These are phyloP conservation scores for Parauchenoglanis ngamensis DNA, from an alignment of 2,797 vertebrate genomes.

Conservation along the genomic window DNA sequence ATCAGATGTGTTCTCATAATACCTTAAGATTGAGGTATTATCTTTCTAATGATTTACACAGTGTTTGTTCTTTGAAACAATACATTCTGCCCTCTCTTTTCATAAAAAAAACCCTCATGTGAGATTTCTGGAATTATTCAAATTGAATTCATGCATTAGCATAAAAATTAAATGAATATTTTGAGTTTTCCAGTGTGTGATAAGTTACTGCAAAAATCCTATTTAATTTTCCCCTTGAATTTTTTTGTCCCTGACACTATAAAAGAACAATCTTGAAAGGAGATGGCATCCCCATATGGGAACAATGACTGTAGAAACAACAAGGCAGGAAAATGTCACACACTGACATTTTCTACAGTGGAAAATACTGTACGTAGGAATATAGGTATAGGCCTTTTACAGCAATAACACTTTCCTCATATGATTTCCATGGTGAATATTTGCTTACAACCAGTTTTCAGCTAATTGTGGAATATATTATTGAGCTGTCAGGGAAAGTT, in stretches of 20 bases:
- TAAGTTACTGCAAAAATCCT: constrained; percentile 29
- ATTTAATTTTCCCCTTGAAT: constrained; percentile 18
- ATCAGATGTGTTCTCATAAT: background rate
- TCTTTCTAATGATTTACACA: constrained; percentile 11
- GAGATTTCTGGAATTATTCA: constrained; percentile 15
- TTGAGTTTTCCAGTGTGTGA: constrained; percentile 24
- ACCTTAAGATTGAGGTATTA: background rate
- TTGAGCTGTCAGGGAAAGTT: constrained; percentile 6
- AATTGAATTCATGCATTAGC: constrained; percentile 48
- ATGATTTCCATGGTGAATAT: background rate
- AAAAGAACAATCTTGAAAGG: constrained; percentile 39
- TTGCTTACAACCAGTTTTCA: background rate
- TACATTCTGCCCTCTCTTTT: constrained; percentile 3
- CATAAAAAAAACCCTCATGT: constrained; percentile 9
- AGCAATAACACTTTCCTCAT: background rate
- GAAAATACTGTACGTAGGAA: constrained; percentile 5
- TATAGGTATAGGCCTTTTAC: background rate
- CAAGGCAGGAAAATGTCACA: constrained; percentile 8
- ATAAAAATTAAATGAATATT: constrained; percentile 12
- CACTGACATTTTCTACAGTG: constrained; percentile 15
- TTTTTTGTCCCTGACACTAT: background rate
- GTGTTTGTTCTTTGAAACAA: constrained; percentile 24
- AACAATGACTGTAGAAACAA: constrained; percentile 28
- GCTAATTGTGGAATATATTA: background rate
- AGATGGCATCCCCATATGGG: constrained; percentile 19